Percentiles rank a stretch among this genome's conserved stretches.
phyloP scores from a whole-genome alignment of 2,113 vertebrate genomes.

The Rhinoderma darwinii region DNA sequence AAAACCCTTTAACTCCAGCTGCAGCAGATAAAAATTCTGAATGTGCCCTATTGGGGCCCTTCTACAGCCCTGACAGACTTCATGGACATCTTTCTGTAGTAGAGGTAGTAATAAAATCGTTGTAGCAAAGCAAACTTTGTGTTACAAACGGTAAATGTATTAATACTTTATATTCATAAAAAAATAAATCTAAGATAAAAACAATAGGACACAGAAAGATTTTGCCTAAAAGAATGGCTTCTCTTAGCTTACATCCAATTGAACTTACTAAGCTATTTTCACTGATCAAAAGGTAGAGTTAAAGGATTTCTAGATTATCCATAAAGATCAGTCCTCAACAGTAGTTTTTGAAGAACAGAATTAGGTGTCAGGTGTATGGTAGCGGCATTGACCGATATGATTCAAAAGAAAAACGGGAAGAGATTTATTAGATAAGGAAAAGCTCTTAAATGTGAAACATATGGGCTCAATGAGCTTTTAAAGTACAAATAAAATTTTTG shows the following conservation, averaged over 20 bases:
- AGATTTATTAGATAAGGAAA: slow-evolving; percentile 35
- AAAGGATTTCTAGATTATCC: slow-evolving; percentile 3
- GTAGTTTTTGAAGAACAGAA: slow-evolving; percentile 3
- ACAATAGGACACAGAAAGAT: neutral
- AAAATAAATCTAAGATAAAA: neutral
- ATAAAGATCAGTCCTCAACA: slow-evolving; percentile 25
- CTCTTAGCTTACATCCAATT: slow-evolving; percentile 1
- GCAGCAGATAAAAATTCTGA: too few species aligned
- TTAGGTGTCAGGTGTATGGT: slow-evolving; percentile 38
- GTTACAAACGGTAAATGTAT: neutral
- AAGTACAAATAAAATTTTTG: neutral
- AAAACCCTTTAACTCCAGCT: too few species aligned
- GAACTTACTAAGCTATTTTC: neutral
- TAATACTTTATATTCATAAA: neutral
- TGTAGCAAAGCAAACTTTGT: too few species aligned
- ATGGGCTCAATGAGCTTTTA: slow-evolving; percentile 16
- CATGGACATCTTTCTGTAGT: too few species aligned
- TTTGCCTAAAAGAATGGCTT: neutral
- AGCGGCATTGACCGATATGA: neutral
- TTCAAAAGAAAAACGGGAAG: slow-evolving; percentile 6
- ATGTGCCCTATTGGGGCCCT: too few species aligned
- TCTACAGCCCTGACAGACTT: too few species aligned
- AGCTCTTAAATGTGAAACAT: slow-evolving; percentile 20
- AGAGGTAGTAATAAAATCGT: too few species aligned
- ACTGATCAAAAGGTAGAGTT: slow-evolving; percentile 30